phyloP scores from a whole-genome alignment of 2,797 vertebrate genomes.

The Bovichtus diacanthus region DNA sequence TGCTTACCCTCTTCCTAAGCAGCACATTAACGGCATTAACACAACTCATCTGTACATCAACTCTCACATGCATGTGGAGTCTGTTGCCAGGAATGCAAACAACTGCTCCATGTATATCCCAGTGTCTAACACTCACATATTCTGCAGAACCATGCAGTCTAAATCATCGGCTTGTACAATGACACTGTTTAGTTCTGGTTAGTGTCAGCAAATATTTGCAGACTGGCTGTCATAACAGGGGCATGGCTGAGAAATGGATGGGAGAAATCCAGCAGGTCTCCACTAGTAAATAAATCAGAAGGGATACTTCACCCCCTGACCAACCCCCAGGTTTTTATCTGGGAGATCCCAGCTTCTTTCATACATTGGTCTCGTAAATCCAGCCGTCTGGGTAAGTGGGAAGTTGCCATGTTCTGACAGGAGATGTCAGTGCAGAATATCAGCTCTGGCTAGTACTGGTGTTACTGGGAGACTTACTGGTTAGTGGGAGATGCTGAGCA shows the following conservation, averaged over 20 bases:
- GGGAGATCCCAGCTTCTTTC: constrained; percentile 79
- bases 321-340: constrained; percentile 80
- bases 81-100: constrained; percentile 81
- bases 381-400: constrained; percentile 50
- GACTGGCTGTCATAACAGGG: constrained; percentile 88
- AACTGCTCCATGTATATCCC: constrained; percentile 79
- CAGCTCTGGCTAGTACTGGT: constrained; percentile 58
- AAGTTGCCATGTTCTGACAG: constrained; percentile 78
- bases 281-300: constrained; percentile 83
- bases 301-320: constrained; percentile 85
- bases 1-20: constrained; percentile 37
- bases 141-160: constrained; percentile 70
- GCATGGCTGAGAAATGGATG: constrained; percentile 82
- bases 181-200: constrained; percentile 88
- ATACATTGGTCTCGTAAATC: constrained; percentile 82
- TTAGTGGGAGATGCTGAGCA: constrained; percentile 63
- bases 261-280: constrained; percentile 77
- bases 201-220: constrained; percentile 90
- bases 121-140: constrained; percentile 72
- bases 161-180: constrained; percentile 82
- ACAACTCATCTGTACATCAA: constrained; percentile 67
- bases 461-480: constrained; percentile 66
- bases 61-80: constrained; percentile 58
- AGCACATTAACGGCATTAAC: constrained; percentile 62
- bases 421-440: constrained; percentile 72